Base-by-base conservation (phyloP, 2,113 vertebrate genomes). In the Hoplias malabaricus region DNA sequence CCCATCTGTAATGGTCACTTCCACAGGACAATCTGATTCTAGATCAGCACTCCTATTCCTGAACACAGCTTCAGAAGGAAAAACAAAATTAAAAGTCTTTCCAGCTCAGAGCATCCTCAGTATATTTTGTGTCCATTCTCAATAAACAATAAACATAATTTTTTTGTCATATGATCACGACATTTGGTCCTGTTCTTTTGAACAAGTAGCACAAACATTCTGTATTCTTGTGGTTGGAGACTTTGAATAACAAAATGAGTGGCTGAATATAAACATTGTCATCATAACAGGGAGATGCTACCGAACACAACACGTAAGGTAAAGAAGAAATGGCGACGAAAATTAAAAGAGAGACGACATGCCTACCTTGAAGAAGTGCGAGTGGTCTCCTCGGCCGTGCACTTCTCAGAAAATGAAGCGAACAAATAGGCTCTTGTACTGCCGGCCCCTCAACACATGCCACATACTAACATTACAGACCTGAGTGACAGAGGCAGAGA, bases 391-490 rank as follows among this genome's bases (percentile, higher is more conserved):
- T 46, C 61, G 69, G 72, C 33, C 81, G 68, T 57, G 63, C 27
- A 38, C 65, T 81, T 48, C 67, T 62, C 61, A 61, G 36, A 71
- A 31, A 61, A 65, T 40, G 76, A 63, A 77, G 78, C 73, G 89
- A 76, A 80, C 89, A 92, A 88, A 90, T 81, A 75, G 71, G 83
- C 86, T 87, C 83, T 87, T 92, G 90, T 91, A 70, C 82, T 48
- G 33, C 62, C 80, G 33, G 48, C 86, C 80, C 76, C 72, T 82
- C 85, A 68, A 54, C 83, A 29, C 27, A 34, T 86, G 87, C 87
- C 88, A 92, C 88, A 90, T 90, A 85, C 84, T 84, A 79, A 69
- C 56, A 21, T 38, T 78, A 19, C 85, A 76, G 82, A 76, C 57
- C 69, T 74, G 57, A 77, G 82, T 62, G 70, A n/a, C 48, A 69